phyloP scores from a whole-genome alignment of 2,797 vertebrate genomes.

The Acanthurus leucopareius region DNA sequence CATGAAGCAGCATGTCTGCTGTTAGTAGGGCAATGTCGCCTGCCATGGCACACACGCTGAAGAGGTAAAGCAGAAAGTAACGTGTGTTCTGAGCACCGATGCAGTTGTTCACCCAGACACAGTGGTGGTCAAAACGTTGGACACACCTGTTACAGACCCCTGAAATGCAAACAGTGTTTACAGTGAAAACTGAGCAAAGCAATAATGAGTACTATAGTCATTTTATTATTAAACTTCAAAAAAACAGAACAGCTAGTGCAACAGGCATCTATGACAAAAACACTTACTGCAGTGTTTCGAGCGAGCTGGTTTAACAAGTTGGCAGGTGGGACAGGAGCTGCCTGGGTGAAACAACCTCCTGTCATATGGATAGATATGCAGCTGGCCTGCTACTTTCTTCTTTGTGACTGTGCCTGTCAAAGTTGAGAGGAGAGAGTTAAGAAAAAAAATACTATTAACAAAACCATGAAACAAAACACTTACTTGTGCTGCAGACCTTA shows the following conservation, averaged over 20 bases:
- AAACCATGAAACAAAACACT: neutral
- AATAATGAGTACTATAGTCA: neutral
- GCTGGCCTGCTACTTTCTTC: slow-evolving; percentile 81
- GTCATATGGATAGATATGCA: slow-evolving; percentile 90
- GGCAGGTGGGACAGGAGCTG: slow-evolving; percentile 87
- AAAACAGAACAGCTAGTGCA: neutral
- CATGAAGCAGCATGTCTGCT: slow-evolving; percentile 83
- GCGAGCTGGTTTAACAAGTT: slow-evolving; percentile 91
- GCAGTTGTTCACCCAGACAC: slow-evolving; percentile 98
- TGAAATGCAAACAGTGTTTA: slow-evolving; percentile 63
- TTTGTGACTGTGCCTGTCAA: slow-evolving; percentile 89
- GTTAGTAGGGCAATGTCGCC: slow-evolving; percentile 82
- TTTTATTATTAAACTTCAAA: neutral
- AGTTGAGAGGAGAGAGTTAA: neutral
- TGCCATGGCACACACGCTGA: slow-evolving; percentile 86
- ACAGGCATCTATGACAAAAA: neutral
- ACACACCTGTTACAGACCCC: slow-evolving; percentile 92
- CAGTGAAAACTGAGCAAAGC: neutral
- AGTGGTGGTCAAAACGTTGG: slow-evolving; percentile 97
- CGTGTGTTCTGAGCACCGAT: slow-evolving; percentile 90
- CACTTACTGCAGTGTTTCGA: slow-evolving; percentile 97
- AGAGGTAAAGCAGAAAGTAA: slow-evolving; percentile 93
- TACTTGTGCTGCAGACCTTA: neutral
- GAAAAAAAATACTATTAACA: neutral
- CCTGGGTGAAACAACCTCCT: slow-evolving; percentile 88